Base-by-base conservation (phyloP, 2,113 vertebrate species). In the Callionymus lyra region DNA sequence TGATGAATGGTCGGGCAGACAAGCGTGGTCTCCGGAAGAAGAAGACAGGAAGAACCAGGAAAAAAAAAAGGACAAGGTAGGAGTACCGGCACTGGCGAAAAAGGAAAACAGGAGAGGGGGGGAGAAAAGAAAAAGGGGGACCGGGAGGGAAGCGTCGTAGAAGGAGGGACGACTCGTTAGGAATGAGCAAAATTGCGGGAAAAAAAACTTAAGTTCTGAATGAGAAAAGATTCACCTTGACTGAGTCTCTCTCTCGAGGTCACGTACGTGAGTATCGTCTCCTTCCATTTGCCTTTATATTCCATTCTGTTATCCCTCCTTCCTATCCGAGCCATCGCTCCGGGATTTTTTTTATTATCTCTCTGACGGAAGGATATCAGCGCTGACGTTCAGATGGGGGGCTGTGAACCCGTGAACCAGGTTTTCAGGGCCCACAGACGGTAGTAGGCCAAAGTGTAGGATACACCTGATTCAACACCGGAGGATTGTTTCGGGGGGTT, bases 101-200 rank as follows among this genome's bases (percentile, higher is more conserved):
- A n/a, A 64, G 67, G 67, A 71, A 80, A 72, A 59, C 41, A 34
- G 54, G 56, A 58, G 70, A 62, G 64, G 21, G 50, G 42, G 58
- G 62, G 53, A 61, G 51, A 44, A 36, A 44, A 12, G 33, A 52
- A 66, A 53, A 50, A 59, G 59, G 59, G 68, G 64, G 59, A 72
- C 59, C 57, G 54, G 66, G 47, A 73, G 65, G 67, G 70, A 66
- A 67, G 46, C 69, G 72, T 82, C 65, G 64, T 60, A 69, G 55
- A 71, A 71, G 65, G 74, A 78, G 72, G 59, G 62, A 72, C 62
- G 60, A 50, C 63, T 56, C 50, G 50, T 60, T 66, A 73, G 72
- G 59, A 81, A 78, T 71, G 61, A 49, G 43, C 49, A 60, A 78
- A 78, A 81, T 74, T 31, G 72, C 58, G 63, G 68, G 74, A 73